Evolutionary conservation across 2,888 invertebrate genomes (phyloP), one percentile per base, ranked within the genome.

Genomic region (Schizotus pectinicornis): DNA sequence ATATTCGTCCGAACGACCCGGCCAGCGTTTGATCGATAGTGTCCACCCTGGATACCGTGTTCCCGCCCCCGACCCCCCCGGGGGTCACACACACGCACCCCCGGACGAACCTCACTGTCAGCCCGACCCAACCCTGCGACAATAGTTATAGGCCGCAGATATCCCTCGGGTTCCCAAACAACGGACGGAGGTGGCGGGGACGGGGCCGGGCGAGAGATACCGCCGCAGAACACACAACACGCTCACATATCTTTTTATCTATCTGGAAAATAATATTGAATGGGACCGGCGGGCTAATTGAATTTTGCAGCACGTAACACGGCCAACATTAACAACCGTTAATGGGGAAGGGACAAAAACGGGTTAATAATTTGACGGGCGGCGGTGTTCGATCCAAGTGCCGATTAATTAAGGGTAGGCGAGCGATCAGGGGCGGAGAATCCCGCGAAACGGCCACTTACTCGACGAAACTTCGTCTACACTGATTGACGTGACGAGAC

Each of bases 11-110:
- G 65, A 62, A 61, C 66, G 64, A 67, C 72, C 72, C 73, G 75
- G 74, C 72, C 73, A 74, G 73, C 74, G 76, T 76, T 77, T 77
- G 81, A 80, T 79, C 79, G 76, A 76, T 75, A 74, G 74, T 76
- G 75, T 74, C 74, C 76, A 75, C 75, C 75, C 72, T 72, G 73
- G 72, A 72, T 71, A 73, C 71, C 74, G 59, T 49, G 57, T n/a
- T 59, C 48, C 50, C 54, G 56, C 59, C 69, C 42, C 68, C 67
- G 12, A 62, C 71, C 48, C 69, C 67, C 64, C 64, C 54, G 60
- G 61, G 59, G 61, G 49, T 55, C 54, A 53, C 58, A 47, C 63
- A 52, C 56, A 59, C 52, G 46, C 54, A 58, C 55, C 60, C 57
- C 64, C 58, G 63, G 65, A 64, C 62, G 59, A 58, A 57, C 64